Percentiles rank a stretch among this genome's conserved stretches.
phyloP scores from a whole-genome alignment of 2,888 invertebrate genomes.

The Escarpia spicata region DNA sequence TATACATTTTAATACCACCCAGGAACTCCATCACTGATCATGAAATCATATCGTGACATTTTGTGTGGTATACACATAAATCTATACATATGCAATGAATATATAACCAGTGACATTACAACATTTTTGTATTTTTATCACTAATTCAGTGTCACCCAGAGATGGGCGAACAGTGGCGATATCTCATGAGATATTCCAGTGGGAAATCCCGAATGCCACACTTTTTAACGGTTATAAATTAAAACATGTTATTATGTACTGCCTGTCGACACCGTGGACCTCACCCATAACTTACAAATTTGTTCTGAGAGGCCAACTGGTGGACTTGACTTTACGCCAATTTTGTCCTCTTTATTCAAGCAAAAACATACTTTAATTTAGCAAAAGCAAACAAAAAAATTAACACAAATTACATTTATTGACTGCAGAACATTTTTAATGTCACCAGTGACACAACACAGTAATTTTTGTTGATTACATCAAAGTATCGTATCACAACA shows the following conservation, averaged over 20 bases:
- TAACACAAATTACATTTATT: background rate
- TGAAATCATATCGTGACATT: background rate
- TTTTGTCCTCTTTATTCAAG: too few relatives aligned
- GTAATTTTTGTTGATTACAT: background rate
- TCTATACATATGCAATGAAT: too few relatives aligned
- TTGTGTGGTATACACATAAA: background rate
- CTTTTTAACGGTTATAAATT: background rate
- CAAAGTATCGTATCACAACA: background rate
- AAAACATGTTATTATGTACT: background rate
- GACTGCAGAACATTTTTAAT: background rate
- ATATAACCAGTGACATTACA: background rate
- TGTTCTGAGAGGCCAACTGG: background rate
- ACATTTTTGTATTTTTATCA: background rate
- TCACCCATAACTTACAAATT: background rate
- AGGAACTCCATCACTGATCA: too few relatives aligned
- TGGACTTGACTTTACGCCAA: background rate
- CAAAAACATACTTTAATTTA: background rate
- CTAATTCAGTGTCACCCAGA: background rate
- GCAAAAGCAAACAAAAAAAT: background rate
- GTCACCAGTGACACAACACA: background rate
- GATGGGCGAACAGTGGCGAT: background rate
- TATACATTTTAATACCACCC: too few relatives aligned
- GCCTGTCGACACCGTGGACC: background rate
- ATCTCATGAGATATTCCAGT: background rate
- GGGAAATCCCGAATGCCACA: background rate